Evolutionary conservation across 2,888 invertebrate genomes (phyloP).

Genomic region (Aphelenchoides bicaudatus): DNA sequence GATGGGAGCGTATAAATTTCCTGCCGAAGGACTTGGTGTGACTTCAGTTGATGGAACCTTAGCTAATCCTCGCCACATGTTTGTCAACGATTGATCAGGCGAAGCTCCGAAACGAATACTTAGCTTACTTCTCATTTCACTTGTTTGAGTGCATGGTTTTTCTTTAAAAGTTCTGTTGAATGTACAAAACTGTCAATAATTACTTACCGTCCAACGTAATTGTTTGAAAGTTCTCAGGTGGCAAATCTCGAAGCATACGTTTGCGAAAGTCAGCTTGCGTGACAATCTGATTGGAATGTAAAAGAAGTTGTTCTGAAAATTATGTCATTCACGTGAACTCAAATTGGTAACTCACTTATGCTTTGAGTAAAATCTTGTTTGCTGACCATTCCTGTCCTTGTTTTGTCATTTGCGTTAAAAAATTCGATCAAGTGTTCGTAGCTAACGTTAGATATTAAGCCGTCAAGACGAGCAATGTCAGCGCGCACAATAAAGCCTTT

Average conservation of each 20-base stretch:
- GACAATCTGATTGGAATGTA: conserved; percentile 9
- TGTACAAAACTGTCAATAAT: no score
- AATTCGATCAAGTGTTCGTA: conserved; percentile 24
- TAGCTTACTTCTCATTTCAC: neutral
- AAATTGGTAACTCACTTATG: conserved; percentile 30
- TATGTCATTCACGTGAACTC: conserved; percentile 1
- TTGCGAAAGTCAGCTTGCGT: conserved; percentile 6
- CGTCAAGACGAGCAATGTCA: conserved; percentile 25
- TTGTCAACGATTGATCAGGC: no score
- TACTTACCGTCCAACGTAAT: conserved; percentile 7
- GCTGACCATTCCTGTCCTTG: conserved; percentile 22
- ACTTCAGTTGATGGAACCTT: conserved; percentile 2
- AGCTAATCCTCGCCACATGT: no score
- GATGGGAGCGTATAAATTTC: neutral
- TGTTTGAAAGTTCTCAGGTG: conserved; percentile 6
- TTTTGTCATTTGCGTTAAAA: conserved; percentile 23
- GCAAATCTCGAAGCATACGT: conserved; percentile 6
- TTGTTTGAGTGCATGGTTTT: conserved; percentile 4
- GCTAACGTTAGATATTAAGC: conserved; percentile 26
- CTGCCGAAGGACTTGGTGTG: conserved; percentile 16
- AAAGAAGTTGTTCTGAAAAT: conserved; percentile 25
- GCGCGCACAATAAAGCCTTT: conserved; percentile 33
- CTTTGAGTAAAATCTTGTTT: conserved; percentile 30
- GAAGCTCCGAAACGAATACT: no score
- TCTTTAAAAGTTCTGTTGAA: no score